phyloP scores from a whole-genome alignment of 2,113 vertebrate species.

The Coptodon bakossiorum region DNA sequence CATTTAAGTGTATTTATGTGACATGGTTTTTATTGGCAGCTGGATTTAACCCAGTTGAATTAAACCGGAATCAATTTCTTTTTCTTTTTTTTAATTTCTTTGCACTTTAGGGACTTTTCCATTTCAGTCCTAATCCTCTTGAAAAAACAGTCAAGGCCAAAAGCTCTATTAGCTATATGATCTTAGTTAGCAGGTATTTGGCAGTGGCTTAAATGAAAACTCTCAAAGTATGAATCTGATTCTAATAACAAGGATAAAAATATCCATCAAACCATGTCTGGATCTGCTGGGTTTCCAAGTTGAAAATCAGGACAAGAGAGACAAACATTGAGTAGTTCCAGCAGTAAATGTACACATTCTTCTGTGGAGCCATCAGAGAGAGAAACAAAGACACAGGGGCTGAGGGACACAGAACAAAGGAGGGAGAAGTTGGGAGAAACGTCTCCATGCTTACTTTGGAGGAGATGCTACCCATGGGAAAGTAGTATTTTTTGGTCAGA shows the following conservation, averaged over 20 bases:
- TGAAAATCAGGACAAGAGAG: slow-evolving; percentile 19
- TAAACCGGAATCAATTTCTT: not conserved
- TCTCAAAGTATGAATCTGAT: not conserved
- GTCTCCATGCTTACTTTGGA: not conserved
- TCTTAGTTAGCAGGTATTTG: not conserved
- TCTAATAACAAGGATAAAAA: slow-evolving; percentile 1
- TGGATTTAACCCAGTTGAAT: not conserved
- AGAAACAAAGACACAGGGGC: not conserved
- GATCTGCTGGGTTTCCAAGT: slow-evolving; percentile 2
- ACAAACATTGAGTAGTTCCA: slow-evolving; percentile 1
- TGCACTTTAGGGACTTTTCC: not conserved
- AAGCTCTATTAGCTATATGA: not conserved
- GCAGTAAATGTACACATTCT: slow-evolving; percentile 12
- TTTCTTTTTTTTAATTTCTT: not conserved
- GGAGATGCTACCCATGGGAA: slow-evolving; percentile 5
- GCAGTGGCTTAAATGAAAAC: not conserved
- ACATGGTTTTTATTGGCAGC: not conserved
- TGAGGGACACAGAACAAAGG: not conserved
- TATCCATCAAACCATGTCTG: not conserved
- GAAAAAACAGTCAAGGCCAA: not conserved
- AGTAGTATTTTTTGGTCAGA: not conserved
- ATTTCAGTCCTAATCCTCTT: not conserved
- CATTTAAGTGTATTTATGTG: not conserved
- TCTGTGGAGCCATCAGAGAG: not conserved
- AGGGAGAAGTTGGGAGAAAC: not conserved